Conservation (phyloP, 2,888 invertebrate species). For the Spisula solida region DNA sequence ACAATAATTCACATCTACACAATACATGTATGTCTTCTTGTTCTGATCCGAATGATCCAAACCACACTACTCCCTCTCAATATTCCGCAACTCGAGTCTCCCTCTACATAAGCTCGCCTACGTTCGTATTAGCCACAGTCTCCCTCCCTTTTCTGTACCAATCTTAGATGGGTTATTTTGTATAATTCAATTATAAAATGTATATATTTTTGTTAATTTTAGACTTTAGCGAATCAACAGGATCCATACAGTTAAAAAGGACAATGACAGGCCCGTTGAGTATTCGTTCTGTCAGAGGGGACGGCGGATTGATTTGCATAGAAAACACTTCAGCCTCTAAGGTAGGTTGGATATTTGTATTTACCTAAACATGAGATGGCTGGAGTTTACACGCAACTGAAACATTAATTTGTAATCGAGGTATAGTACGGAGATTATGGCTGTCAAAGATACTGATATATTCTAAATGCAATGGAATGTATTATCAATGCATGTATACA, state of each 20-base stretch:
- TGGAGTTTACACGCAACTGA: not conserved
- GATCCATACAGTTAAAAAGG: constrained; percentile 46
- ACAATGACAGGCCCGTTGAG: constrained; percentile 40
- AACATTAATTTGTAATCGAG: no score
- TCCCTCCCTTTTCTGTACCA: not conserved
- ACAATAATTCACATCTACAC: not conserved
- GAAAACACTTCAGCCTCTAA: constrained; percentile 41
- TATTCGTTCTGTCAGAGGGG: constrained; percentile 24
- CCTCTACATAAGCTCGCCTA: not conserved
- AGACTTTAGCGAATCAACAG: constrained; percentile 60
- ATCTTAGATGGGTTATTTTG: no score
- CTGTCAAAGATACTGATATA: no score
- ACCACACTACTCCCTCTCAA: not conserved
- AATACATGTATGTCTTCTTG: not conserved
- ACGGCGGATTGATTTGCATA: constrained; percentile 43
- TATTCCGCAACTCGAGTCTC: not conserved
- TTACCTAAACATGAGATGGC: no score
- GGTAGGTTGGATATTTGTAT: constrained; percentile 26
- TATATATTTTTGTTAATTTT: not conserved
- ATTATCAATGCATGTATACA: no score
- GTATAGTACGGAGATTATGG: no score
- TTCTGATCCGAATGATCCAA: not conserved
- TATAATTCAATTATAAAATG: no score
- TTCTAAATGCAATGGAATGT: no score
- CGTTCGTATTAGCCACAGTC: not conserved